These are phyloP conservation scores for Hermaeophaga mercurialis DNA, from an alignment of 2,888 invertebrate genomes.

Conservation along the genomic window DNA sequence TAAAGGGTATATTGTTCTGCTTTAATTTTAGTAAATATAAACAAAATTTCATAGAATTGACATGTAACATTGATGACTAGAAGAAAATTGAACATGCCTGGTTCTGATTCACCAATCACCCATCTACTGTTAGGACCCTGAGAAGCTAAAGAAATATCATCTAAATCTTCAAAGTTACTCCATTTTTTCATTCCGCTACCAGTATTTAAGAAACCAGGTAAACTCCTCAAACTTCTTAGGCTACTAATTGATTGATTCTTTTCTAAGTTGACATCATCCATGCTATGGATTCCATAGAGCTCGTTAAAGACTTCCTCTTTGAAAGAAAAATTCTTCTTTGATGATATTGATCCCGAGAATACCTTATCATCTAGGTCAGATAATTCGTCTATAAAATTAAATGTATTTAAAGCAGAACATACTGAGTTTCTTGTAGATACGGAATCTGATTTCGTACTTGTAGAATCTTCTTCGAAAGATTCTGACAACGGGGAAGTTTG, in stretches of 20 bases:
- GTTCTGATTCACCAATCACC: constrained; percentile 54
- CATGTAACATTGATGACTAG: constrained; percentile 21
- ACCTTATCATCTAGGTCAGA: constrained; percentile 44
- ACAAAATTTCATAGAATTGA: constrained; percentile 3
- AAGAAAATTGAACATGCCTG: constrained; percentile 53
- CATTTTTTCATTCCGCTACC: constrained; percentile 51
- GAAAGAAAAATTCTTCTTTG: constrained; percentile 27
- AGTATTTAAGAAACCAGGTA: constrained; percentile 44
- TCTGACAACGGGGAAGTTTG: constrained; percentile 44
- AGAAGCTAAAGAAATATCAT: constrained; percentile 46
- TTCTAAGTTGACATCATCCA: constrained; percentile 26
- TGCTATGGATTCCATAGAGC: constrained; percentile 42
- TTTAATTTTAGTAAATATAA: too few species aligned
- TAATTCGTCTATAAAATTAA: constrained; percentile 43
- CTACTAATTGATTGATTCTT: constrained; percentile 44
- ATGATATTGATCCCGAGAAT: constrained; percentile 39
- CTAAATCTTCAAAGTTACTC: constrained; percentile 50
- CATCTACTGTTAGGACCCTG: constrained; percentile 44
- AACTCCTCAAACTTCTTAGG: constrained; percentile 47
- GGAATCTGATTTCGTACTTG: constrained; percentile 28
- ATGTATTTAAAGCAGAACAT: constrained; percentile 38
- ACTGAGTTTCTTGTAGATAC: constrained; percentile 36
- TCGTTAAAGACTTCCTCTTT: constrained; percentile 39
- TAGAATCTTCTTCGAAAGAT: constrained; percentile 35
- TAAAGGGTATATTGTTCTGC: too few species aligned